A percentile compares a stretch with the other conserved stretches of the same genome.
phyloP scores from a whole-genome alignment of 2,113 vertebrate species.

The Crotalus viridis region DNA sequence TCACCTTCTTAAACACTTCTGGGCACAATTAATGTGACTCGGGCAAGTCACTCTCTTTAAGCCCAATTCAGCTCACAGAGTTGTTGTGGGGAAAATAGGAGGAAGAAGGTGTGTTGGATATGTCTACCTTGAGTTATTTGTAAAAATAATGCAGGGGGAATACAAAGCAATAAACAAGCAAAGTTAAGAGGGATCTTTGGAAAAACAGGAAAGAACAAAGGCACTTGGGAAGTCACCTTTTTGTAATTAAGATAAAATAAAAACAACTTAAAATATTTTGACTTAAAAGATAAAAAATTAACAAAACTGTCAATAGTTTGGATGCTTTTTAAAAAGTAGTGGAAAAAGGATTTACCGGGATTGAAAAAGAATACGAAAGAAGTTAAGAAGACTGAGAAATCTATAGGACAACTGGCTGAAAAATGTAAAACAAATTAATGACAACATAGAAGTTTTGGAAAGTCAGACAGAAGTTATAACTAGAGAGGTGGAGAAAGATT shows the following conservation, averaged over 20 bases:
- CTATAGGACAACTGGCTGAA: neutral
- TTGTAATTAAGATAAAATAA: neutral
- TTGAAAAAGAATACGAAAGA: neutral
- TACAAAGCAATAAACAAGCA: neutral
- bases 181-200: neutral
- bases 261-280: neutral
- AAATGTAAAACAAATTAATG: neutral
- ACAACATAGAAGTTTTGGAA: neutral
- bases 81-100: neutral
- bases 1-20: too few species aligned
- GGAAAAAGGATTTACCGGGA: neutral
- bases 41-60: neutral
- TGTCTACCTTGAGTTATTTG: neutral
- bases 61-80: neutral
- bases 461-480: neutral
- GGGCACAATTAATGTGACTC: neutral
- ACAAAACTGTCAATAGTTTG: neutral
- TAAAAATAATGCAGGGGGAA: neutral
- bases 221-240: neutral
- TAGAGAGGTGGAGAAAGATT: neutral
- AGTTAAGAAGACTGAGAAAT: neutral
- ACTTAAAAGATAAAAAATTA: neutral
- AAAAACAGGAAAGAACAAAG: neutral
- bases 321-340: neutral
- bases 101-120: neutral